phyloP scores from a whole-genome alignment of 2,888 invertebrate species.

The Cistogaster globosa region DNA sequence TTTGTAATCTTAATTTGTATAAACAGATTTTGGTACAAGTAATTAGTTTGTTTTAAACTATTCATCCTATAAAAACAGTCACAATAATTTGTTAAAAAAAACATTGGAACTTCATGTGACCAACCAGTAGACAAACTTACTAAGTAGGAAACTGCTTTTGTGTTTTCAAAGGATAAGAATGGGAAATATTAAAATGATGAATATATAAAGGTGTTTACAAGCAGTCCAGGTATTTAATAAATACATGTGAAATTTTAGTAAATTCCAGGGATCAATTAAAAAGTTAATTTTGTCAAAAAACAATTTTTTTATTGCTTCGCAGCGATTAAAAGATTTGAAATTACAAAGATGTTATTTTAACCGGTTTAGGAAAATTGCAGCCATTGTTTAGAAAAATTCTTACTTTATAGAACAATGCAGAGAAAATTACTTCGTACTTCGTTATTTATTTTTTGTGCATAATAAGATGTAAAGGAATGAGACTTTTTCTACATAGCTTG shows the following conservation, averaged over 20 bases:
- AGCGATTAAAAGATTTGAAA: neutral
- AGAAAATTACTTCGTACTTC: too few relatives aligned
- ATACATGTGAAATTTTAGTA: slow-evolving; percentile 50
- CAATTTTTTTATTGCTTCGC: neutral
- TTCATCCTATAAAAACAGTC: slow-evolving; percentile 56
- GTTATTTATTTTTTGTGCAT: too few relatives aligned
- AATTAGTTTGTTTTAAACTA: slow-evolving; percentile 58
- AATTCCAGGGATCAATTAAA: slow-evolving; percentile 37
- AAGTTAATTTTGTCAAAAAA: slow-evolving; percentile 49
- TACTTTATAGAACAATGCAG: too few relatives aligned
- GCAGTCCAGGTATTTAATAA: neutral
- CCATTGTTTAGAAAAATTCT: too few relatives aligned
- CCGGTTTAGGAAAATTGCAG: too few relatives aligned
- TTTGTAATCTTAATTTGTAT: slow-evolving; percentile 45
- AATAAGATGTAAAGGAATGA: too few relatives aligned
- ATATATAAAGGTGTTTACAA: neutral
- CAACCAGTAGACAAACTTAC: neutral
- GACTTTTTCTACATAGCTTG: too few relatives aligned
- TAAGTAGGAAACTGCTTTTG: slow-evolving; percentile 19
- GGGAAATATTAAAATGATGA: neutral
- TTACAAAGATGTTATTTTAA: neutral
- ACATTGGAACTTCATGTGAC: slow-evolving; percentile 32
- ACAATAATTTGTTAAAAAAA: slow-evolving; percentile 54
- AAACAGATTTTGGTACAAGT: slow-evolving; percentile 57
- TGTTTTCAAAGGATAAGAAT: neutral